phyloP scores from a whole-genome alignment of 2,888 invertebrate species.

The Pachliopta kotzebuea region DNA sequence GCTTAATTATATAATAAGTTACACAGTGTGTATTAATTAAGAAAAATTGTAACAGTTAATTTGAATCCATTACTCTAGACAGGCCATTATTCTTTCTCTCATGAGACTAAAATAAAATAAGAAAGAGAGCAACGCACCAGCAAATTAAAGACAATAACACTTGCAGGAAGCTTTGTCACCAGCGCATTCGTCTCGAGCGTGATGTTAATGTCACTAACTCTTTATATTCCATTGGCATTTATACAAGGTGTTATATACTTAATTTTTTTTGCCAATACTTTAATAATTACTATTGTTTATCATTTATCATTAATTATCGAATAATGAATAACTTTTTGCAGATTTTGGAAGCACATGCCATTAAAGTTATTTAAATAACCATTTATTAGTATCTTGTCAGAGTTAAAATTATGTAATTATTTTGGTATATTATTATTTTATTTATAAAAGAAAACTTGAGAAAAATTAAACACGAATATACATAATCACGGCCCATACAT shows the following conservation, averaged over 20 bases:
- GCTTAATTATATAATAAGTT: slow-evolving; percentile 1
- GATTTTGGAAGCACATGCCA: too few species aligned
- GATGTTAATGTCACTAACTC: slow-evolving; percentile 7
- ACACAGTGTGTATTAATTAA: slow-evolving; percentile 1
- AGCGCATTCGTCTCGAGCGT: slow-evolving; percentile 16
- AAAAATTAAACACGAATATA: too few species aligned
- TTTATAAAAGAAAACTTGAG: too few species aligned
- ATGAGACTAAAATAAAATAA: slow-evolving; percentile 10
- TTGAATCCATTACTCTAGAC: slow-evolving; percentile 9
- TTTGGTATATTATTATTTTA: too few species aligned
- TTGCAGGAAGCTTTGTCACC: slow-evolving; percentile 24
- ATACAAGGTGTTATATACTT: slow-evolving; percentile 3
- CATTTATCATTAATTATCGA: too few species aligned
- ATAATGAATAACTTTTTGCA: too few species aligned
- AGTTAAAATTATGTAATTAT: too few species aligned
- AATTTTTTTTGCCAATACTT: not conserved
- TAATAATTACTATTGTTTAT: not conserved
- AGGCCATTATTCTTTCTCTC: slow-evolving; percentile 1
- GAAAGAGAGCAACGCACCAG: slow-evolving; percentile 20
- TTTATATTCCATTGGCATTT: slow-evolving; percentile 10
- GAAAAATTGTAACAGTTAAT: slow-evolving; percentile 4
- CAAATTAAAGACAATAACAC: slow-evolving; percentile 26
- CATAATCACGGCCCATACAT: too few species aligned
- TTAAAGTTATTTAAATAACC: too few species aligned
- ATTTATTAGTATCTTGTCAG: too few species aligned